These are phyloP conservation scores for Scortum barcoo DNA, from an alignment of 2,113 vertebrate genomes.

Conservation along the genomic window DNA sequence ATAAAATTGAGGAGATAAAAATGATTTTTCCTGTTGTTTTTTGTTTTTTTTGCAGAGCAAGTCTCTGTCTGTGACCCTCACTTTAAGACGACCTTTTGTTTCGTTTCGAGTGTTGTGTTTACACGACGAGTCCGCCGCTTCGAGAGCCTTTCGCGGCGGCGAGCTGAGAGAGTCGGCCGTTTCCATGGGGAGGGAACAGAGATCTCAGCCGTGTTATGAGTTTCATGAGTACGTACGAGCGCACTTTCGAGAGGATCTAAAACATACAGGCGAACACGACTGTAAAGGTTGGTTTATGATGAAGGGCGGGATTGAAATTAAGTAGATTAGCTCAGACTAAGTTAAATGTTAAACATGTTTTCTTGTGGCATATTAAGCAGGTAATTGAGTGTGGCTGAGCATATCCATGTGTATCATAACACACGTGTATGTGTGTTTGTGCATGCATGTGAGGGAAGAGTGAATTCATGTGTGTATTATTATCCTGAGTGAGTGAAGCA, in stretches of 20 bases:
- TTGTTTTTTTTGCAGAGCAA: background rate
- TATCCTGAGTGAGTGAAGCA: background rate
- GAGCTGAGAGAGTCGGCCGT: background rate
- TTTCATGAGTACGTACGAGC: background rate
- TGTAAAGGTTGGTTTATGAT: background rate
- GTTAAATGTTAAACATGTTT: slow-evolving; percentile 1
- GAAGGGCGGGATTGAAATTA: background rate
- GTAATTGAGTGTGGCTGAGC: background rate
- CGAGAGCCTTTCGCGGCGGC: background rate
- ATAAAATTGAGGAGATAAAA: background rate
- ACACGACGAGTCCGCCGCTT: background rate
- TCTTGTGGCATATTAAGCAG: background rate
- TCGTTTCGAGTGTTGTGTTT: background rate
- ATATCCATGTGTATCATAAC: background rate
- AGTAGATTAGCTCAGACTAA: background rate
- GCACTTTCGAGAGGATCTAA: background rate
- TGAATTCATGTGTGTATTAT: background rate
- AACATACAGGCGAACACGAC: background rate
- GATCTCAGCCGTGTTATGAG: background rate
- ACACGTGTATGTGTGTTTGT: background rate
- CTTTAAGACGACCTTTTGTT: background rate
- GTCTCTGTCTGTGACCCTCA: background rate
- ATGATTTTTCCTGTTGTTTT: background rate
- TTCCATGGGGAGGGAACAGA: background rate
- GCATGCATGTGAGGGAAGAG: background rate